A percentile compares a stretch with the other conserved stretches of the same genome.
Conservation (phyloP, 2,113 vertebrate species). For the Dunckerocampus dactyliophorus region DNA sequence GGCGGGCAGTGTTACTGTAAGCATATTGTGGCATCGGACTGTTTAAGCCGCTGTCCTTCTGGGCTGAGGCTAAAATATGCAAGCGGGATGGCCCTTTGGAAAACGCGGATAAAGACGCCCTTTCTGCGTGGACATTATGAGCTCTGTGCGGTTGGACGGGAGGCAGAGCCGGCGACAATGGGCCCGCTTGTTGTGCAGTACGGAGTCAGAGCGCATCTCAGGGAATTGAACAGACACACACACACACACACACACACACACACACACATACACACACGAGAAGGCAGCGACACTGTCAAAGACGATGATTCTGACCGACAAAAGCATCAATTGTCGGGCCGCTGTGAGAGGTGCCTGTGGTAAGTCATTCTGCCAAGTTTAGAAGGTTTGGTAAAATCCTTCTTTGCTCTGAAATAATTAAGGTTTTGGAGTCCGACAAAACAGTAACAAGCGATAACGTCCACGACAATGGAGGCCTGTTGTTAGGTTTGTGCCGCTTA, state of each 20-base stretch:
- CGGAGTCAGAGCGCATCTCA: conserved; percentile 46
- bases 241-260: conserved; percentile 25
- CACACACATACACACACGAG: conserved; percentile 36
- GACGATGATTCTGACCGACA: conserved; percentile 16
- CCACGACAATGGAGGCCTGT: no score
- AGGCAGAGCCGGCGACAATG: conserved; percentile 56
- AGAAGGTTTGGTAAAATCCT: conserved; percentile 1
- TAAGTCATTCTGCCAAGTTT: conserved; percentile 19
- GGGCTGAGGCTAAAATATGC: conserved; percentile 47
- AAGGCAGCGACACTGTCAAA: conserved; percentile 30
- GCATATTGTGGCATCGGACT: conserved; percentile 40
- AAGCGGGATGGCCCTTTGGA: conserved; percentile 47
- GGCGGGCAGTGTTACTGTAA: conserved; percentile 23
- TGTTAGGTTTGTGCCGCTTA: no score
- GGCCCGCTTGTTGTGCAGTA: conserved; percentile 57
- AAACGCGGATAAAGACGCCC: conserved; percentile 59
- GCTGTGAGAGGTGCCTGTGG: conserved; percentile 29
- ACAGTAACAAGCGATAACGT: no score
- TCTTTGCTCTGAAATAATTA: no score
- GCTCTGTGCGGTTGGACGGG: conserved; percentile 55
- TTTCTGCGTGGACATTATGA: conserved; percentile 59
- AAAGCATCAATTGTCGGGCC: conserved; percentile 37
- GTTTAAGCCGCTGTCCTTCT: conserved; percentile 49
- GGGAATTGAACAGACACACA: conserved; percentile 31
- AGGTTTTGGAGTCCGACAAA: no score